phyloP scores from a whole-genome alignment of 2,888 invertebrate species.

The Leptogaster cylindrica region DNA sequence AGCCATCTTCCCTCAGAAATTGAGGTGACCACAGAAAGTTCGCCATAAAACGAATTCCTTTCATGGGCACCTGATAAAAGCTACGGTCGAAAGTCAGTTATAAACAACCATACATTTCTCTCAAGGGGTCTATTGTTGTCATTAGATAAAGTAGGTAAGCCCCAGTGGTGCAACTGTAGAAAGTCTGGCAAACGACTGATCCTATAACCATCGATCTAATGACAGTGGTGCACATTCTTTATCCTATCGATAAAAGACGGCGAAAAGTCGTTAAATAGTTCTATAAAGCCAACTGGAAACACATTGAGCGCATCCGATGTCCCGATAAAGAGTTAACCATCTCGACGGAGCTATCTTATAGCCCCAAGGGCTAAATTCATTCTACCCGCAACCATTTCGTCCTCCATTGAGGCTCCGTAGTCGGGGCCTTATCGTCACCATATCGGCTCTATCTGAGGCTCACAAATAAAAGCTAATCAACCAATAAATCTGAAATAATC shows the following conservation, averaged over 20 bases:
- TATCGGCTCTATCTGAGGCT: conserved; percentile 26
- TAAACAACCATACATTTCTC: conserved; percentile 30
- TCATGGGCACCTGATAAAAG: background rate
- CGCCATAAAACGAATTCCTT: too few relatives aligned
- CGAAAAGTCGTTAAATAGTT: conserved; percentile 38
- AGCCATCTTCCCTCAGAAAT: too few relatives aligned
- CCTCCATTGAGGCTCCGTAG: conserved; percentile 22
- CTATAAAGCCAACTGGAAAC: conserved; percentile 21
- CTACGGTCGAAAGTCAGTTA: background rate
- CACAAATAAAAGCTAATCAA: conserved; percentile 43
- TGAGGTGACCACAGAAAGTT: too few relatives aligned
- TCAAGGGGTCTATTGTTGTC: conserved; percentile 32
- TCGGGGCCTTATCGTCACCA: conserved; percentile 26
- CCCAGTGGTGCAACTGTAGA: background rate
- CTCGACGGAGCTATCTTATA: conserved; percentile 18
- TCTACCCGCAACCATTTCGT: conserved; percentile 23
- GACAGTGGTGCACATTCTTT: conserved; percentile 12
- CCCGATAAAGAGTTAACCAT: conserved; percentile 33
- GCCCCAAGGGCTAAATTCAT: conserved; percentile 19
- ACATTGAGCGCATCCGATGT: conserved; percentile 25
- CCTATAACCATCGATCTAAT: background rate
- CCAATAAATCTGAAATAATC: conserved; percentile 43
- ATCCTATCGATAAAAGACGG: conserved; percentile 21
- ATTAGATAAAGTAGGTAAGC: conserved; percentile 32
- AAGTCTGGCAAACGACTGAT: conserved; percentile 11